These are phyloP conservation scores for Corythucha ciliata DNA, from an alignment of 2,888 invertebrate genomes.

Conservation along the genomic window DNA sequence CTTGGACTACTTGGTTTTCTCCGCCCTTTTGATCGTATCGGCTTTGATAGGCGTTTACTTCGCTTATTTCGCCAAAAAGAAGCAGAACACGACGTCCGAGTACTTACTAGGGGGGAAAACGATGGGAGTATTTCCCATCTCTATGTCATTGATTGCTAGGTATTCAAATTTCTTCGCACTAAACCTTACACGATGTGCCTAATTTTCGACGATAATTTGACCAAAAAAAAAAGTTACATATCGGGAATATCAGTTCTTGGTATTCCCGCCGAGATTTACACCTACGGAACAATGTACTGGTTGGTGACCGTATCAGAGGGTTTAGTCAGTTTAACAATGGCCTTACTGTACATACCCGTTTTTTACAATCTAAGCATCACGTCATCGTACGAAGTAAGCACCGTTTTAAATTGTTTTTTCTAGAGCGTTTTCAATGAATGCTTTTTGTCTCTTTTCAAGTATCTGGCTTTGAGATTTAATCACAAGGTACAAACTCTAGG, in stretches of 20 bases:
- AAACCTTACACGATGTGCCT: background rate
- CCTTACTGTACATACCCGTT: conserved; percentile 58
- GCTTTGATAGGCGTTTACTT: conserved; percentile 61
- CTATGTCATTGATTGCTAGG: conserved; percentile 69
- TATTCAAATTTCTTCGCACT: conserved; percentile 39
- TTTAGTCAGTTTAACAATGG: conserved; percentile 57
- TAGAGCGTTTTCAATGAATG: background rate
- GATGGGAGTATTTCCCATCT: conserved; percentile 69
- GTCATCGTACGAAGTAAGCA: conserved; percentile 60
- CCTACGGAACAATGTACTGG: conserved; percentile 64
- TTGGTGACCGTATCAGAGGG: conserved; percentile 54
- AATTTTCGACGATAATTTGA: background rate
- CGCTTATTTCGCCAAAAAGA: conserved; percentile 57
- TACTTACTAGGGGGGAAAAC: conserved; percentile 66
- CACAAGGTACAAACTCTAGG: conserved; percentile 58
- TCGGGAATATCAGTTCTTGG: conserved; percentile 65
- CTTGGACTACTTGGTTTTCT: conserved; percentile 55
- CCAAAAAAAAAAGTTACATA: conserved; percentile 54
- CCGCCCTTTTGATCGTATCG: conserved; percentile 54
- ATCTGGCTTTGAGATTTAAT: conserved; percentile 57
- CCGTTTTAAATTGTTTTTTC: background rate
- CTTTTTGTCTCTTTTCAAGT: conserved; percentile 46
- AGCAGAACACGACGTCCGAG: conserved; percentile 59
- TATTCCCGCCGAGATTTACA: conserved; percentile 66
- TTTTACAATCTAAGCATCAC: conserved; percentile 65